Conservation (phyloP, 2,113 vertebrate species). For the Aphyosemion australe region DNA sequence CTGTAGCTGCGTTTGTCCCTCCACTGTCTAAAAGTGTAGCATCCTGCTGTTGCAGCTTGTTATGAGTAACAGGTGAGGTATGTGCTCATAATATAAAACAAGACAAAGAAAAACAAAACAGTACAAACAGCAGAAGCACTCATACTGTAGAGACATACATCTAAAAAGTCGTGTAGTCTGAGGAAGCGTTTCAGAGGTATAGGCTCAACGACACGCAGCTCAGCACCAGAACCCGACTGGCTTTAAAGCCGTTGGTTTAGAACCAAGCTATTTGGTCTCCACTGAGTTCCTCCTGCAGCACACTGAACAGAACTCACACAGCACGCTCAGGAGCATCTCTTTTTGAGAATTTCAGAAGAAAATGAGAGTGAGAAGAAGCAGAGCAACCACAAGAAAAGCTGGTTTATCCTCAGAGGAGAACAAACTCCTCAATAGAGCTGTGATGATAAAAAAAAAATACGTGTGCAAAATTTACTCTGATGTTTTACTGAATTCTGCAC, state of each 20-base stretch:
- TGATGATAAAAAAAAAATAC: neutral
- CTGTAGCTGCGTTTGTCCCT: slow-evolving; percentile 26
- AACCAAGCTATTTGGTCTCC: slow-evolving; percentile 46
- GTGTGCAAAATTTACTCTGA: neutral
- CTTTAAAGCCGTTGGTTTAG: slow-evolving; percentile 49
- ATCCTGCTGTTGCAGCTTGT: slow-evolving; percentile 12
- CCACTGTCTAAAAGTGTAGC: slow-evolving; percentile 45
- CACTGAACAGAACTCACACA: slow-evolving; percentile 34
- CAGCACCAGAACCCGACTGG: slow-evolving; percentile 17
- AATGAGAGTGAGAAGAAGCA: slow-evolving; percentile 19
- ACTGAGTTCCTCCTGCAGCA: slow-evolving; percentile 37
- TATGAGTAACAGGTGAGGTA: slow-evolving; percentile 11
- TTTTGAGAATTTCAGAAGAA: slow-evolving; percentile 42
- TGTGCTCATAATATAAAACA: neutral
- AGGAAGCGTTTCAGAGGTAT: neutral
- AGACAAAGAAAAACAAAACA: neutral
- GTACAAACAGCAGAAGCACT: slow-evolving; percentile 6
- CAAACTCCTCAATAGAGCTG: slow-evolving; percentile 6
- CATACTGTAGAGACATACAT: neutral
- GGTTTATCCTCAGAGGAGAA: slow-evolving; percentile 11
- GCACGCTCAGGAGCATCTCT: slow-evolving; percentile 18
- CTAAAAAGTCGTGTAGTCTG: slow-evolving; percentile 8
- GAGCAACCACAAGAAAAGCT: slow-evolving; percentile 41
- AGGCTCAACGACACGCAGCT: slow-evolving; percentile 3
- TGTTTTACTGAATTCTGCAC: neutral